These are phyloP conservation scores for Hemibagrus wyckioides DNA, from an alignment of 2,113 vertebrate species.

Conservation along the genomic window DNA sequence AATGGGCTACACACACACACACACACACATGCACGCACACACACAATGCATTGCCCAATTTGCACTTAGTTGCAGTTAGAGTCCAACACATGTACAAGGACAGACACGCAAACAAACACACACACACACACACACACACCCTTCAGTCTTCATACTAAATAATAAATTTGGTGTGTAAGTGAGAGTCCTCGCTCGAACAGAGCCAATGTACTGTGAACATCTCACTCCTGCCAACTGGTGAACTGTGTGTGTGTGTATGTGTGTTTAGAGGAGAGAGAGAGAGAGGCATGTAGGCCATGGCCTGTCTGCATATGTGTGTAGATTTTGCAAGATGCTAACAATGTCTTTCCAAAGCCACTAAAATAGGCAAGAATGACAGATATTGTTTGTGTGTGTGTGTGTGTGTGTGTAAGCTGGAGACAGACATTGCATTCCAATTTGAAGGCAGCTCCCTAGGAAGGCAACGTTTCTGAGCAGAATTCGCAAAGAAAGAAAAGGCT, in stretches of 20 bases:
- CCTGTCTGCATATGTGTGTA: constrained; percentile 21
- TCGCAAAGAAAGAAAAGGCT: not conserved
- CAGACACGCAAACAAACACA: constrained; percentile 24
- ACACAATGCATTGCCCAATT: not conserved
- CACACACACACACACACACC: constrained; percentile 1
- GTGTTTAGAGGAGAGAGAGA: not conserved
- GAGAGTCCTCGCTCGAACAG: not conserved
- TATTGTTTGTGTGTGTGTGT: constrained; percentile 20
- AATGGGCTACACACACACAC: constrained; percentile 7
- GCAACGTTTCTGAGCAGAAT: not conserved
- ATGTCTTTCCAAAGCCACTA: not conserved
- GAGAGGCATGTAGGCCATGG: not conserved
- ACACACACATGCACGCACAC: constrained; percentile 27
- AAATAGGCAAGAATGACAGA: constrained; percentile 17
- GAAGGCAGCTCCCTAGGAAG: constrained; percentile 6
- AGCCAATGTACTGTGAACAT: constrained; percentile 48
- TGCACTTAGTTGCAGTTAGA: not conserved
- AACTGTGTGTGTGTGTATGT: not conserved
- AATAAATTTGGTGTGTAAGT: constrained; percentile 19
- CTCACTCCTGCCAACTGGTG: constrained; percentile 36
- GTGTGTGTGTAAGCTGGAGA: constrained; percentile 21
- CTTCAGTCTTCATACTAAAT: constrained; percentile 17
- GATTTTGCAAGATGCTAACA: constrained; percentile 18
- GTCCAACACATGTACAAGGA: not conserved
- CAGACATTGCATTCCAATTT: constrained; percentile 8